Evolutionary conservation across 2,113 vertebrate species (phyloP), one percentile per base, ranked within the genome.

Genomic region (Oreochromis tanganicae): DNA sequence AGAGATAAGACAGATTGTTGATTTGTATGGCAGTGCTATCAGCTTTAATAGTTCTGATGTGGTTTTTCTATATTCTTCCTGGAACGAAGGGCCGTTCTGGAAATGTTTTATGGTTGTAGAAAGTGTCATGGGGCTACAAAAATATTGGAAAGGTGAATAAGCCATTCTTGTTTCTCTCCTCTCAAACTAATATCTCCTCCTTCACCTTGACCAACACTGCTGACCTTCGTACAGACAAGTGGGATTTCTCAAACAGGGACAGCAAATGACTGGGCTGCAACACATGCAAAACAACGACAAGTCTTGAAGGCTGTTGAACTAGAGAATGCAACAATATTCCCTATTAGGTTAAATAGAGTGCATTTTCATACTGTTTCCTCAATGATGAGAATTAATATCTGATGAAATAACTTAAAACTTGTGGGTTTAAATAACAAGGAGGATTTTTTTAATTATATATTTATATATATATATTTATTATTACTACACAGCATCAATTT

Each of bases 1-100:
- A 8, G 78, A 82, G 90, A 86, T 88, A 36, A 88, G 68, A 63
- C 19, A 50, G 75, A 89, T 83, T 43, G 83, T 73, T 84, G 82
- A 50, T 90, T 85, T 83, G 43, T 83, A 12, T 48, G 79, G 81
- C 88, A 61, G 73, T 38, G 17, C 36, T 75, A 54, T 87, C 48
- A 85, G 55, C 59, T 63, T 29, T 80, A 79, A 63, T 73, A 29
- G 63, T 73, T 85, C 27, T 46, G 66, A 38, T 86, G 57, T 11
- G 48, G 19, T 55, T 84, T 87, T 86, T 73, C 11, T 80, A n/a
- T 36, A 19, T 71, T 55, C n/a, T 50, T 1, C 29, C 14, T 54
- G 46, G 19, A 32, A 85, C 24, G 17, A 66, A 80, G 73, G 4
- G 6, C 27, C 12, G 1, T 46, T 71, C 84, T 78, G 36, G 10